phyloP scores from a whole-genome alignment of 2,888 invertebrate species.

The Cataglyphis livida region DNA sequence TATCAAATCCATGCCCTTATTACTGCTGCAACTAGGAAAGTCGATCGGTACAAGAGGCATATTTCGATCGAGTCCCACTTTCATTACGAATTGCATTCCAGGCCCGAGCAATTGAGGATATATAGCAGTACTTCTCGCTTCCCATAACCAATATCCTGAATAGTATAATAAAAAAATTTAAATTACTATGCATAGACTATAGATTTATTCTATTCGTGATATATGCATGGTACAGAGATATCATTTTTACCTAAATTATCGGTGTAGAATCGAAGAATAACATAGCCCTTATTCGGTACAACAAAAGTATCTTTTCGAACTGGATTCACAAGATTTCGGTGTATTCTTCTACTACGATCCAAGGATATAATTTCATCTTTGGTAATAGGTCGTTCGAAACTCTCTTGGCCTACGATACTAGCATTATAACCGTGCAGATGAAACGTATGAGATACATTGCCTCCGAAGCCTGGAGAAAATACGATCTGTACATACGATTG shows the following conservation, averaged over 20 bases:
- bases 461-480: constrained; percentile 85
- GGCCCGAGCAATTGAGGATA: constrained; percentile 68
- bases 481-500: neutral
- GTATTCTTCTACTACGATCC: constrained; percentile 83
- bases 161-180: neutral
- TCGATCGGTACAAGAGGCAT: constrained; percentile 76
- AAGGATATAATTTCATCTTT: constrained; percentile 84
- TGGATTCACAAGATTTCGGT: constrained; percentile 86
- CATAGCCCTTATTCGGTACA: constrained; percentile 88
- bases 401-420: constrained; percentile 70
- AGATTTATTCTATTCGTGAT: neutral
- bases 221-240: neutral
- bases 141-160: constrained; percentile 80
- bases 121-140: constrained; percentile 74
- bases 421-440: constrained; percentile 87
- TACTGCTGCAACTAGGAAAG: constrained; percentile 78
- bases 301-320: constrained; percentile 88
- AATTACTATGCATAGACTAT: neutral
- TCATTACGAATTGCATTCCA: constrained; percentile 78
- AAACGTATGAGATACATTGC: constrained; percentile 88
- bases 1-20: constrained; percentile 76
- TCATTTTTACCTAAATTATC: constrained; percentile 75
- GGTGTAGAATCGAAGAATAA: constrained; percentile 74
- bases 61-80: constrained; percentile 74
- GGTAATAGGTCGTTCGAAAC: constrained; percentile 83